Conservation (phyloP, 2,888 invertebrate species). For the Drosophila multiciliata region DNA sequence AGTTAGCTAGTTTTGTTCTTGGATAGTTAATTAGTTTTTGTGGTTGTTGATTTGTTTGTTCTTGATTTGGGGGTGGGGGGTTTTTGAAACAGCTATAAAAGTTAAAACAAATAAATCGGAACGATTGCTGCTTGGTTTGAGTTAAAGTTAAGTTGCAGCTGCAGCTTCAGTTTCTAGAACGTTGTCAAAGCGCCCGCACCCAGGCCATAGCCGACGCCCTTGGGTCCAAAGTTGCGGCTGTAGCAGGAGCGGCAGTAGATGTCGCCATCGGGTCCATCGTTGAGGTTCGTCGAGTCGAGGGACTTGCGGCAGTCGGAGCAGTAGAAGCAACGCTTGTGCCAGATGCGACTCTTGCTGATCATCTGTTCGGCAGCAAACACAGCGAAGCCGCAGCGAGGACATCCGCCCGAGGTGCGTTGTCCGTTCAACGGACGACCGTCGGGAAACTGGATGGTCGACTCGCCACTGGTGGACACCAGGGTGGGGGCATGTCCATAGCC, state of each 20-base stretch:
- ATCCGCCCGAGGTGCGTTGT: constrained; percentile 91
- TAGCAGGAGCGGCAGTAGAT: constrained; percentile 97
- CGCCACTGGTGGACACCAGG: constrained; percentile 91
- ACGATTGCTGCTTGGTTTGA: constrained; percentile 34
- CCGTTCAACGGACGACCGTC: constrained; percentile 91
- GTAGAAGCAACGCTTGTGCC: constrained; percentile 97
- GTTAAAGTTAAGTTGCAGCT: constrained; percentile 83
- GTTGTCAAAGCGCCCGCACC: constrained; percentile 96
- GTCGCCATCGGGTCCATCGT: constrained; percentile 96
- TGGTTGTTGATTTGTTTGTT: background rate
- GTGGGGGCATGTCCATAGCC: constrained; percentile 95
- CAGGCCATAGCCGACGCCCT: constrained; percentile 95
- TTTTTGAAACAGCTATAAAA: constrained; percentile 20
- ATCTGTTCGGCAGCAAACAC: constrained; percentile 99
- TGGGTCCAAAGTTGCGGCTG: constrained; percentile 93
- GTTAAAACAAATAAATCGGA: constrained; percentile 61
- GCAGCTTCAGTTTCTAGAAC: constrained; percentile 88
- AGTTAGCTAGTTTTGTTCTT: constrained; percentile 68
- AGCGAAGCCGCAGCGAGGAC: constrained; percentile 94
- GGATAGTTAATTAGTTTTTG: constrained; percentile 41
- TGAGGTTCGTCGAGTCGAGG: constrained; percentile 94
- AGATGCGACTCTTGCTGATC: constrained; percentile 95
- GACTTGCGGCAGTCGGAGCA: constrained; percentile 95
- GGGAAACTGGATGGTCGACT: constrained; percentile 89
- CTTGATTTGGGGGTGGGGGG: background rate